These are phyloP conservation scores for Thryonomys swinderianus DNA, from an alignment of 2,113 vertebrate species.

Conservation along the genomic window DNA sequence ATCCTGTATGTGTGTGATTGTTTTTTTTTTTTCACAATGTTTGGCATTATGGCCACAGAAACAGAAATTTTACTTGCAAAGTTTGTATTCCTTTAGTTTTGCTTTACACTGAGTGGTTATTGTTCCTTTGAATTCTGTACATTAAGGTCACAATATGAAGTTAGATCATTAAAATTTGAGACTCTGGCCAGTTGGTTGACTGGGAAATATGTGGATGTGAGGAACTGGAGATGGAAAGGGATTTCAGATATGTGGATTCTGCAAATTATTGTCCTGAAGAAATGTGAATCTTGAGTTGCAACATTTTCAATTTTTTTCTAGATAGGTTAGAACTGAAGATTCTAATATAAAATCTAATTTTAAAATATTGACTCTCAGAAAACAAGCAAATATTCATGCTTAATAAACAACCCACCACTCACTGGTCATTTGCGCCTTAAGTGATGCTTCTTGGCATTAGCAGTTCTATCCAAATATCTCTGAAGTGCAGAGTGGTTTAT, in stretches of 20 bases:
- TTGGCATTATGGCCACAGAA: not conserved
- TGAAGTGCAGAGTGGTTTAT: not conserved
- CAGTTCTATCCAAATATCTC: not conserved
- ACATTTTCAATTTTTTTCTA: not conserved
- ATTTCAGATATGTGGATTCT: not conserved
- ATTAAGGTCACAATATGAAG: not conserved
- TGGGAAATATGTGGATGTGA: no score
- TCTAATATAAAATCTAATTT: slow-evolving; percentile 27
- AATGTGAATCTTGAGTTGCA: not conserved
- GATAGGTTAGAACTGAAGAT: not conserved
- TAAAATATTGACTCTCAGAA: not conserved
- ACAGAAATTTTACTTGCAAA: not conserved
- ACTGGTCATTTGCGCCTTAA: not conserved
- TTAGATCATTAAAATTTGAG: not conserved
- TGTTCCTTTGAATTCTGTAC: not conserved
- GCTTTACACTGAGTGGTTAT: not conserved
- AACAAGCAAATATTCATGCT: not conserved
- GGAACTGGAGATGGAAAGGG: not conserved
- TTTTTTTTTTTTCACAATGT: not conserved
- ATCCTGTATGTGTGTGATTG: no score
- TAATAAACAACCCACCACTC: not conserved
- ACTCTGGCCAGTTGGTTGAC: not conserved
- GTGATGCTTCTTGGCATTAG: not conserved
- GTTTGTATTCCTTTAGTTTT: not conserved
- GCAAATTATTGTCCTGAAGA: not conserved